Evolutionary conservation across 1,140 invertebrate species (phyloP).

Genomic region (Elymnias hypermnestra): DNA sequence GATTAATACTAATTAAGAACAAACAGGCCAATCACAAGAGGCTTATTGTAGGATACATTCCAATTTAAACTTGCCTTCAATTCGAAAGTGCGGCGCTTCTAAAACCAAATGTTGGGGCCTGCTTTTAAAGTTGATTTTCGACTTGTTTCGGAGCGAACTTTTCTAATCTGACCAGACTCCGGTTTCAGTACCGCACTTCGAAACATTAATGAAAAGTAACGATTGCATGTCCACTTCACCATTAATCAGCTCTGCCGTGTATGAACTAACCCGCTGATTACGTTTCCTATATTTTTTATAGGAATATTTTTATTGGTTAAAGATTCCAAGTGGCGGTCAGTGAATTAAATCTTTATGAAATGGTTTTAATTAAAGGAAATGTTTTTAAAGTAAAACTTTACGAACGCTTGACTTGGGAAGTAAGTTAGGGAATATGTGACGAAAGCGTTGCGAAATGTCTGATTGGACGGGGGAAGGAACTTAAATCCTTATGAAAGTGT

Average conservation of each 20-base stretch:
- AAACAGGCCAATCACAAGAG: constrained; percentile 71
- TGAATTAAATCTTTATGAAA: too few species aligned
- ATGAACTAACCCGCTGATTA: constrained; percentile 18
- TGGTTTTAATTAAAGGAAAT: too few species aligned
- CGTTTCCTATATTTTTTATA: constrained; percentile 6
- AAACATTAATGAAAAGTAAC: constrained; percentile 74
- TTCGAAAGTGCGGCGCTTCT: constrained; percentile 48
- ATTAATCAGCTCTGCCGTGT: constrained; percentile 57
- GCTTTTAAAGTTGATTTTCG: constrained; percentile 74
- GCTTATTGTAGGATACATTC: constrained; percentile 73
- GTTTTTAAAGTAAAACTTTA: too few species aligned
- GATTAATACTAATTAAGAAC: constrained; percentile 74
- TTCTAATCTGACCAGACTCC: constrained; percentile 70
- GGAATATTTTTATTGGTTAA: too few species aligned
- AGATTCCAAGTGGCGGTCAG: too few species aligned
- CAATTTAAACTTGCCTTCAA: constrained; percentile 74
- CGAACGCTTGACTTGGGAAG: too few species aligned
- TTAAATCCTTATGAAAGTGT: too few species aligned
- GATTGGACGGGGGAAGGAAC: too few species aligned
- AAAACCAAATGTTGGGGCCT: constrained; percentile 71
- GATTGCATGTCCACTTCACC: constrained; percentile 63
- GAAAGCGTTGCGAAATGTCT: too few species aligned
- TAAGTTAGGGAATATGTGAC: too few species aligned
- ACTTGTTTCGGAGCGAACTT: constrained; percentile 63
- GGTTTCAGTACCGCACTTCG: constrained; percentile 62